phyloP scores from a whole-genome alignment of 2,113 vertebrate species.

The Chionis minor region DNA sequence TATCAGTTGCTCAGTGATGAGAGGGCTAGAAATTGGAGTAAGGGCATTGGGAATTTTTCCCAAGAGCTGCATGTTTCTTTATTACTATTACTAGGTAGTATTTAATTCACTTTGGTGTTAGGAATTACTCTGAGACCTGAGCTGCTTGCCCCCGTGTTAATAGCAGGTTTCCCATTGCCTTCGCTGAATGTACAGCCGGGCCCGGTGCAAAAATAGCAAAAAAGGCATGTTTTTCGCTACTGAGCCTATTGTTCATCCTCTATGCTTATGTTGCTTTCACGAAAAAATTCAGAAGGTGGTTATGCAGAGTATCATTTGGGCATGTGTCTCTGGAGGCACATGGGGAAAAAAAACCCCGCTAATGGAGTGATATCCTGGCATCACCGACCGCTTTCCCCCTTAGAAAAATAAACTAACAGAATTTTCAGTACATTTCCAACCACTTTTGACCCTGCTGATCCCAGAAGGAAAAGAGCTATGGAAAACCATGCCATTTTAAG shows the following conservation, averaged over 20 bases:
- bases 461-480: neutral
- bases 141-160: accelerated
- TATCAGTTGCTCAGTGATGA: neutral
- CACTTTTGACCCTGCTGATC: neutral
- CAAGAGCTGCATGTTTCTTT: neutral
- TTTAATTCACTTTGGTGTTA: neutral
- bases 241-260: neutral
- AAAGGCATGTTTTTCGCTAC: neutral
- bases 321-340: neutral
- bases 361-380: neutral
- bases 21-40: neutral
- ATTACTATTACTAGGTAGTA: neutral
- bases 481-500: conserved; percentile 3
- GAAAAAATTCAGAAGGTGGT: neutral
- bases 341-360: neutral
- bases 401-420: neutral
- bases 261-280: neutral
- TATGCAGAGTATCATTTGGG: neutral
- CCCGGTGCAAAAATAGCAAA: neutral
- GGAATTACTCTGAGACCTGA: neutral
- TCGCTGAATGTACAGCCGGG: neutral
- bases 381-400: neutral
- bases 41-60: neutral
- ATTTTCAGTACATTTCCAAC: conserved; percentile 28
- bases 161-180: neutral